Evolutionary conservation across 2,888 invertebrate genomes (phyloP).

Genomic region (Pelosia muscerda): DNA sequence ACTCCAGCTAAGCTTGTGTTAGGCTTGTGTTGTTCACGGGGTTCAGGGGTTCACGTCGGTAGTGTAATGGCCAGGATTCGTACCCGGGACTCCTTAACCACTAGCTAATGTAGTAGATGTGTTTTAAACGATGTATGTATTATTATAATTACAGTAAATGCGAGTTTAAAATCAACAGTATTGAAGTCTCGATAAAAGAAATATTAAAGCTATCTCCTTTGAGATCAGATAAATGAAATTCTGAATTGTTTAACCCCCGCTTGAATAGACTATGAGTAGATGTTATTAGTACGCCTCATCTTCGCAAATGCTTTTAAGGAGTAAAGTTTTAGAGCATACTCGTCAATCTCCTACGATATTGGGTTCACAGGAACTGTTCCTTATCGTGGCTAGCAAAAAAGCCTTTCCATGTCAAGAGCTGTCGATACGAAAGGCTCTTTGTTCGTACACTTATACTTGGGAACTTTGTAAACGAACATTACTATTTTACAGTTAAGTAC

Average conservation of each 20-base stretch:
- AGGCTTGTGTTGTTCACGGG: no score
- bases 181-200: conserved; percentile 22
- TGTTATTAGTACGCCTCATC: conserved; percentile 53
- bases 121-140: neutral
- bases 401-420: conserved; percentile 83
- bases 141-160: neutral
- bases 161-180: neutral
- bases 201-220: conserved; percentile 25
- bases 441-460: conserved; percentile 64
- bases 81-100: no score
- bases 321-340: conserved; percentile 64
- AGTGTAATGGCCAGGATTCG: no score
- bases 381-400: conserved; percentile 81
- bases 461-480: conserved; percentile 42
- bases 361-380: conserved; percentile 65
- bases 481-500: conserved; percentile 37
- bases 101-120: no score
- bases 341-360: conserved; percentile 65
- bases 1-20: no score
- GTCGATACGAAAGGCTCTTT: conserved; percentile 78
- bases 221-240: conserved; percentile 36
- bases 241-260: conserved; percentile 35
- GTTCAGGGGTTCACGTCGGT: no score
- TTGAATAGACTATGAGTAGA: conserved; percentile 34
- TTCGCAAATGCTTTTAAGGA: conserved; percentile 67